Base-by-base conservation (phyloP, 2,797 vertebrate species). In the Myotis pilosus region DNA sequence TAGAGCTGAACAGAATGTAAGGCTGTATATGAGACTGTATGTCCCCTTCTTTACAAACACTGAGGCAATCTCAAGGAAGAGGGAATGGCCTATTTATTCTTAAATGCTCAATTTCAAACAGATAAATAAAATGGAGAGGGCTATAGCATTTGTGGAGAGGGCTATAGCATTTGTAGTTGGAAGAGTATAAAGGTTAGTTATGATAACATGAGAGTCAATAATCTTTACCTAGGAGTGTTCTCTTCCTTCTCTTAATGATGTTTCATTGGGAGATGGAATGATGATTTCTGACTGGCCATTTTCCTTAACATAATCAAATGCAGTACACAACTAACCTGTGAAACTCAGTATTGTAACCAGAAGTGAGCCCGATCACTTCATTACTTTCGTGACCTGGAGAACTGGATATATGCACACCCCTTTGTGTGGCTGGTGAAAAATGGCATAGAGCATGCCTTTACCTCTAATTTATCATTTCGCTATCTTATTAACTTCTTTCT, bases 391-490 rank as follows among this genome's bases (percentile, higher is more conserved):
- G 16, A 20, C 12, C 19, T 72, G 23, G n/a, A 94, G 49, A 57
- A 72, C 7, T 47, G 64, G 28, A 13, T 49, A 44, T 19, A 33
- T 11, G 15, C 22, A 51, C 25, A 19, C 25, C 38, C 72, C 9
- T 72, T n/a, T 66, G 9, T 72, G 57, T 78, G 38, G n/a, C 10
- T 82, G 36, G 23, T 62, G 2, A 1, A 88, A 68, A 96, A 91
- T 9, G 13, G 2, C 38, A 68, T 23, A 41, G 0, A 74, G 8
- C 7, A 57, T 28, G 12, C 47, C 64, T 72, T 17, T 12, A 55
- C 19, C 30, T 94, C 33, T 33, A 69, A 81, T 51, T 69, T 89
- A 89, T 62, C 28, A 74, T 76, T 95, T 96, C 80, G 25, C 19
- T 44, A 85, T 66, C 79, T 25, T 72, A 28, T 69, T 86, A 71